Evolutionary conservation across 2,888 invertebrate species (phyloP).

Genomic region (Ochropleura plecta): DNA sequence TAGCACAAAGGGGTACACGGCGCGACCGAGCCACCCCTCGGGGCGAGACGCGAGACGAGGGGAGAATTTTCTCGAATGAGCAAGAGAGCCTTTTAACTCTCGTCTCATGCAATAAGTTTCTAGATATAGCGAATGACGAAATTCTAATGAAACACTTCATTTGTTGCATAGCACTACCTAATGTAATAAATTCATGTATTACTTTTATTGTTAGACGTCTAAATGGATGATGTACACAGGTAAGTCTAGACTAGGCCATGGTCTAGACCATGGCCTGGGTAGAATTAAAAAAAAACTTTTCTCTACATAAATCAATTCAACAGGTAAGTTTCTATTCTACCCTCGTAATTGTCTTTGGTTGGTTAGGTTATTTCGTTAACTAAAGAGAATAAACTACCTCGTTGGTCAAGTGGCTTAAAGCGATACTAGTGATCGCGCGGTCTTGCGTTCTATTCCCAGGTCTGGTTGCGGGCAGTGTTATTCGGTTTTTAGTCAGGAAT

Average conservation of each 20-base stretch:
- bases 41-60: neutral
- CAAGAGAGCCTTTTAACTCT: neutral
- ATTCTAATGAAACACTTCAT: neutral
- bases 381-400: neutral
- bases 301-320: no score
- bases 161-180: neutral
- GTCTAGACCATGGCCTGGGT: no score
- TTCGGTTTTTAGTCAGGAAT: neutral
- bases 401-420: neutral
- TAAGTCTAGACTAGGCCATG: no score
- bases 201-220: no score
- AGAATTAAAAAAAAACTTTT: no score
- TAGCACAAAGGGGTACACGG: neutral
- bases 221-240: no score
- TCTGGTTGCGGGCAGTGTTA: neutral
- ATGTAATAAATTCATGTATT: no score
- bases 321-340: no score
- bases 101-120: neutral
- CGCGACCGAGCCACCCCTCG: neutral
- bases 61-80: slow-evolving; percentile 35
- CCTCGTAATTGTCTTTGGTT: neutral
- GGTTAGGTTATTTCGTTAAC: neutral
- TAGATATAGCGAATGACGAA: neutral
- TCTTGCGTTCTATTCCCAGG: neutral
- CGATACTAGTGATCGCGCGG: neutral